Conservation (phyloP, 2,888 invertebrate species). For the Proisotoma minuta region DNA sequence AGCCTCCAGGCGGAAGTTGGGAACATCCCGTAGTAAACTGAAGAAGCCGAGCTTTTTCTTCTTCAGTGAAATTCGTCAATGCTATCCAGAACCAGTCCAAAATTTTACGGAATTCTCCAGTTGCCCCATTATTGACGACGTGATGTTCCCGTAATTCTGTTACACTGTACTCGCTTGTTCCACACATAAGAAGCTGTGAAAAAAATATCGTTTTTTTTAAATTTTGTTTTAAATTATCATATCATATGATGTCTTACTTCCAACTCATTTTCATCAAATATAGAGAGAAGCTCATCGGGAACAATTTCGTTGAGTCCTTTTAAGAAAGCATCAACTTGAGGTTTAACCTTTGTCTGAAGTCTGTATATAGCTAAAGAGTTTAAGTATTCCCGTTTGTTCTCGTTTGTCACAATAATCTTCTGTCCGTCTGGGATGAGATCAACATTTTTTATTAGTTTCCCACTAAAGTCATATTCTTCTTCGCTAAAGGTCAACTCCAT, state of each 20-base stretch:
- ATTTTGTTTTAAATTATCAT: constrained; percentile 4
- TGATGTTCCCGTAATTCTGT: constrained; percentile 85
- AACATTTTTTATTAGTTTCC: constrained; percentile 66
- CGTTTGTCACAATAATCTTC: constrained; percentile 67
- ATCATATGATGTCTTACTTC: constrained; percentile 66
- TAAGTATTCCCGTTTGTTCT: constrained; percentile 73
- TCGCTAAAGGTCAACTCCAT: constrained; percentile 84
- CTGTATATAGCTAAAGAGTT: constrained; percentile 85
- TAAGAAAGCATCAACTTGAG: constrained; percentile 81
- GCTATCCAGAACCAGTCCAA: constrained; percentile 89
- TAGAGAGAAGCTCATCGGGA: constrained; percentile 85
- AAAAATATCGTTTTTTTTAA: background rate
- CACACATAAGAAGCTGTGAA: constrained; percentile 76
- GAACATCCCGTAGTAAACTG: constrained; percentile 81
- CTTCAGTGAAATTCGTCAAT: constrained; percentile 79
- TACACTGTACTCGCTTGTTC: constrained; percentile 86
- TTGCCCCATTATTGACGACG: constrained; percentile 69
- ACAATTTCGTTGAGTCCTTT: constrained; percentile 86
- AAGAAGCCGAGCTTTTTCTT: constrained; percentile 85
- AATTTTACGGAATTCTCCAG: constrained; percentile 73
- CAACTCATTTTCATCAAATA: constrained; percentile 92
- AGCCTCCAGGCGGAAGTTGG: constrained; percentile 81
- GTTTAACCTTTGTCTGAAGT: constrained; percentile 72
- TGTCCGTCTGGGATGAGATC: constrained; percentile 81
- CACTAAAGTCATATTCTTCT: constrained; percentile 75